These are phyloP conservation scores for Vanacampus margaritifer DNA, from an alignment of 2,113 vertebrate genomes.

Conservation along the genomic window DNA sequence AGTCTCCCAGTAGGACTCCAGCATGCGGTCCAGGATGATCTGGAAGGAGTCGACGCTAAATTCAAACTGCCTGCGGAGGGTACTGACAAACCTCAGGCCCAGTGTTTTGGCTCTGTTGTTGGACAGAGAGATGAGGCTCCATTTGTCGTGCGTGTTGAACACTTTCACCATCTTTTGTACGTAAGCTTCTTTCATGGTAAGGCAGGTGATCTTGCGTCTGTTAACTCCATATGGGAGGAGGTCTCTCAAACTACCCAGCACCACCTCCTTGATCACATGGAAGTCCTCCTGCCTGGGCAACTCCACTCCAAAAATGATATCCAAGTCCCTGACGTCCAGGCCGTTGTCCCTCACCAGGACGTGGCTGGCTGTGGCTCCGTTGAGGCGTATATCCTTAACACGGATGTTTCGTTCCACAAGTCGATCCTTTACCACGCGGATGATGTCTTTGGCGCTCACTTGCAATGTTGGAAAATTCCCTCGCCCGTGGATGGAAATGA, in stretches of 20 bases:
- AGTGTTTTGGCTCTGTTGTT: conserved; percentile 94
- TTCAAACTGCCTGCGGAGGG: conserved; percentile 89
- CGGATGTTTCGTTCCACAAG: conserved; percentile 82
- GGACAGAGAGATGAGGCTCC: conserved; percentile 94
- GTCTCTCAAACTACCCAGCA: conserved; percentile 83
- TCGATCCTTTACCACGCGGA: conserved; percentile 83
- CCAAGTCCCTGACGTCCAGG: conserved; percentile 88
- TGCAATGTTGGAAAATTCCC: conserved; percentile 95
- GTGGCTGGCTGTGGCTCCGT: conserved; percentile 92
- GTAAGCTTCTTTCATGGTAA: conserved; percentile 91
- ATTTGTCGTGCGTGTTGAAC: conserved; percentile 84
- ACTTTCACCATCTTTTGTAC: conserved; percentile 98
- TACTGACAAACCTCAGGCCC: conserved; percentile 90
- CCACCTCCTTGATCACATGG: conserved; percentile 89
- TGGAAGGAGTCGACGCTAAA: conserved; percentile 98
- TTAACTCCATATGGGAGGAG: conserved; percentile 82
- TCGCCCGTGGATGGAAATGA: conserved; percentile 90
- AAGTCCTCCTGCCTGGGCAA: conserved; percentile 86
- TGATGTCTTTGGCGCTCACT: conserved; percentile 90
- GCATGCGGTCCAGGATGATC: conserved; percentile 84
- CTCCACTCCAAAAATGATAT: conserved; percentile 91
- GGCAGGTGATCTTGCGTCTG: conserved; percentile 88
- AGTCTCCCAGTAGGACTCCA: conserved; percentile 77
- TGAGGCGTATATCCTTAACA: conserved; percentile 87
- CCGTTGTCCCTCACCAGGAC: conserved; percentile 85